Conservation (phyloP, 2,113 vertebrate species). For the Hippocampus mohnikei region DNA sequence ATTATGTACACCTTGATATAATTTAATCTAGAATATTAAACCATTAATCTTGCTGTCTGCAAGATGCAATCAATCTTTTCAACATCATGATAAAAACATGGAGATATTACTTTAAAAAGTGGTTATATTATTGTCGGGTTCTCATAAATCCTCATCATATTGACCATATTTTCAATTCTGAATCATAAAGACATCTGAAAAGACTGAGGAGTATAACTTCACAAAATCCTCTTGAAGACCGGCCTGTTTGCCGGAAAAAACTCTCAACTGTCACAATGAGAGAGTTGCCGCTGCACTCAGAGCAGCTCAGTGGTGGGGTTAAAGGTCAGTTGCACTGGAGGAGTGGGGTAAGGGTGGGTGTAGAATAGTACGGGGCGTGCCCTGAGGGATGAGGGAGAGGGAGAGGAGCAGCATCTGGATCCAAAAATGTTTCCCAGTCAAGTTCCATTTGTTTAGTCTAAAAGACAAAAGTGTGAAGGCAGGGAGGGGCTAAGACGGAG, state of each 20-base stretch:
- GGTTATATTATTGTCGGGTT: neutral
- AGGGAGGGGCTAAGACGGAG: constrained; percentile 30
- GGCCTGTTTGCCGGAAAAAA: constrained; percentile 50
- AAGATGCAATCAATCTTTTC: no score
- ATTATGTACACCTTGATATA: no score
- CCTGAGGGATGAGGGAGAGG: constrained; percentile 68
- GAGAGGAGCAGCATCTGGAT: constrained; percentile 89
- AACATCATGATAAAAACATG: neutral
- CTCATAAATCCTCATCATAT: neutral
- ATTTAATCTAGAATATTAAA: no score
- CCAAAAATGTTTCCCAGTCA: constrained; percentile 88
- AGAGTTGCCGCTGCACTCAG: constrained; percentile 14
- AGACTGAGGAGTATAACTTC: no score
- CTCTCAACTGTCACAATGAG: constrained; percentile 64
- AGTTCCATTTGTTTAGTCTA: constrained; percentile 99
- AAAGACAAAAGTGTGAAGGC: constrained; percentile 63
- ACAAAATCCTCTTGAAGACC: constrained; percentile 32
- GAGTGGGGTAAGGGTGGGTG: constrained; percentile 25
- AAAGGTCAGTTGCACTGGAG: constrained; percentile 42
- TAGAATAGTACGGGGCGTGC: constrained; percentile 40
- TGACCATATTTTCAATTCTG: neutral
- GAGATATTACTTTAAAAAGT: neutral
- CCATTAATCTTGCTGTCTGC: no score
- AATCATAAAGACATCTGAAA: neutral
- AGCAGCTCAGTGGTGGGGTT: constrained; percentile 31